A percentile compares a stretch with the other conserved stretches of the same genome.
phyloP scores from a whole-genome alignment of 2,888 invertebrate species.

The Drosophila silvestris region DNA sequence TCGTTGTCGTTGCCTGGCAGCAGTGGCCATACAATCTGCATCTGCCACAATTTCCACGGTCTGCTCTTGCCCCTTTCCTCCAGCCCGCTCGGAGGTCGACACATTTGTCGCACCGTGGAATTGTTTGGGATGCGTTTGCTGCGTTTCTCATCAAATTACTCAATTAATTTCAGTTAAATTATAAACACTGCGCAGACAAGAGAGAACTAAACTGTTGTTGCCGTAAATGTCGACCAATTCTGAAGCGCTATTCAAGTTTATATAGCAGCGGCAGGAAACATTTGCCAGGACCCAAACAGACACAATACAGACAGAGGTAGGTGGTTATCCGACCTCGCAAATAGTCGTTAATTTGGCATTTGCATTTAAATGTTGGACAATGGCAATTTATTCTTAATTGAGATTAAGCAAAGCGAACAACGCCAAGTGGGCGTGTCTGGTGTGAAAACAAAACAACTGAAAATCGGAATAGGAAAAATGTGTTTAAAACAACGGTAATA shows the following conservation, averaged over 20 bases:
- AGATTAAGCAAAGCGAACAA: conserved; percentile 26
- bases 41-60: conserved; percentile 61
- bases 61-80: background rate
- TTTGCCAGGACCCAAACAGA: conserved; percentile 14
- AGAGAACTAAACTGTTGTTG: conserved; percentile 20
- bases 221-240: conserved; percentile 19
- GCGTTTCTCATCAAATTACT: conserved; percentile 72
- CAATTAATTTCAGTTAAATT: conserved; percentile 75
- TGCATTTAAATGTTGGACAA: conserved; percentile 56
- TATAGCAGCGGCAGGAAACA: conserved; percentile 17
- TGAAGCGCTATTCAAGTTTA: conserved; percentile 31
- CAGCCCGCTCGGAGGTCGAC: conserved; percentile 6
- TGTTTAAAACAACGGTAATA: background rate
- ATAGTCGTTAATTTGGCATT: conserved; percentile 62
- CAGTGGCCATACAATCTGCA: conserved; percentile 68
- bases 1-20: conserved; percentile 35
- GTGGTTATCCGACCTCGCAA: conserved; percentile 38
- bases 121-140: conserved; percentile 57
- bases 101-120: conserved; percentile 46
- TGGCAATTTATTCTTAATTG: conserved; percentile 50
- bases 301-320: conserved; percentile 7
- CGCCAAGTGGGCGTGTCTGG: background rate
- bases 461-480: background rate
- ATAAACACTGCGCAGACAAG: conserved; percentile 46
- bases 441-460: too few species aligned